Conservation (phyloP, 2,113 vertebrate genomes). For the Dromas ardeola region DNA sequence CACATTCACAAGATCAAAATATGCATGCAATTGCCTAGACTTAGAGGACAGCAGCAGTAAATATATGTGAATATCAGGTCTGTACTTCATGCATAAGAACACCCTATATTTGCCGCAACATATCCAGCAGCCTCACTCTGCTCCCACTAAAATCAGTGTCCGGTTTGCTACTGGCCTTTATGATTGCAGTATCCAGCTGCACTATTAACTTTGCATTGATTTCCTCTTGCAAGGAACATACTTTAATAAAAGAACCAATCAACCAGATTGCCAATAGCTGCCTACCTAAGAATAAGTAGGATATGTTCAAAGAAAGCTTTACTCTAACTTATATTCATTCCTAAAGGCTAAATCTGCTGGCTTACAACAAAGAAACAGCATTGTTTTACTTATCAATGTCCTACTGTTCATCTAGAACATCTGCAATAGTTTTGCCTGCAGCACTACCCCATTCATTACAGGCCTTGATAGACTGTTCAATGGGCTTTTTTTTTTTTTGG, state of each 20-base stretch:
- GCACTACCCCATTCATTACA: constrained; percentile 53
- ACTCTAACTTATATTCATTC: background rate
- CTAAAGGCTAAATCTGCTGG: constrained; percentile 40
- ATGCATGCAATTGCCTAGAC: background rate
- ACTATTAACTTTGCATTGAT: background rate
- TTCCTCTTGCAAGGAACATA: background rate
- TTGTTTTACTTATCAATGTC: constrained; percentile 59
- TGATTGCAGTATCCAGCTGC: background rate
- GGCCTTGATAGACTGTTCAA: constrained; percentile 56
- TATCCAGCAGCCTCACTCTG: background rate
- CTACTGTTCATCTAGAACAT: constrained; percentile 59
- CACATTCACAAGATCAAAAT: background rate
- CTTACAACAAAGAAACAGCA: constrained; percentile 40
- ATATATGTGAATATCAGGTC: background rate
- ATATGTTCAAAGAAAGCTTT: constrained; percentile 33
- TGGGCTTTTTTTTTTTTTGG: background rate
- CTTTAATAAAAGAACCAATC: background rate
- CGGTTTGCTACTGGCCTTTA: background rate
- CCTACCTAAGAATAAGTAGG: constrained; percentile 54
- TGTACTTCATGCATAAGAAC: background rate
- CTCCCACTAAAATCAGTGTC: background rate
- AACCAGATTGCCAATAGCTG: background rate
- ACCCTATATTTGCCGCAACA: background rate
- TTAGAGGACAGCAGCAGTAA: background rate
- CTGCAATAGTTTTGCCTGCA: constrained; percentile 50